Conservation (phyloP, 2,888 invertebrate species). For the Drosophila neonasuta region DNA sequence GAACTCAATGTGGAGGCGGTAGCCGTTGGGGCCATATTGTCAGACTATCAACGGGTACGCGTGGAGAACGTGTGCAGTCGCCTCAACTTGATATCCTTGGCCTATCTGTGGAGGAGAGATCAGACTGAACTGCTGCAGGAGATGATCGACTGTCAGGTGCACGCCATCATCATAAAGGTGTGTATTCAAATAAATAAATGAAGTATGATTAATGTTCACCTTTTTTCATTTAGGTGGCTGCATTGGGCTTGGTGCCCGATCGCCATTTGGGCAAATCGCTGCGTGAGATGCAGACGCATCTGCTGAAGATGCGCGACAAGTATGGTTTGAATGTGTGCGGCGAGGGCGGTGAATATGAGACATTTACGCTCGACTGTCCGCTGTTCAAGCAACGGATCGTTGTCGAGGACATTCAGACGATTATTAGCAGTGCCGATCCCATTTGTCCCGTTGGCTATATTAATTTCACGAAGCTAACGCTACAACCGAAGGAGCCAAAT, state of each 20-base stretch:
- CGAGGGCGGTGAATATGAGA: constrained; percentile 99
- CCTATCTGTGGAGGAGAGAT: constrained; percentile 98
- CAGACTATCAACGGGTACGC: constrained; percentile 98
- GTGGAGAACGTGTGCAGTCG: constrained; percentile 99
- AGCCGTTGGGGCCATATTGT: constrained; percentile 98
- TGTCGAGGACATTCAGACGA: constrained; percentile 92
- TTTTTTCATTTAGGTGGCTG: constrained; percentile 84
- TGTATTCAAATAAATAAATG: background rate
- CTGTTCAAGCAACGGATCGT: constrained; percentile 94
- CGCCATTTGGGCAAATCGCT: constrained; percentile 94
- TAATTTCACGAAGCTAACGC: constrained; percentile 91
- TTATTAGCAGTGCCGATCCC: constrained; percentile 95
- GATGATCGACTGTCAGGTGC: constrained; percentile 96
- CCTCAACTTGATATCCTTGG: constrained; percentile 92
- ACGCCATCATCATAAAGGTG: constrained; percentile 98
- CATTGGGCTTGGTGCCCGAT: constrained; percentile 93
- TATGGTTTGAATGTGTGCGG: constrained; percentile 98
- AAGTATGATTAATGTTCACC: background rate
- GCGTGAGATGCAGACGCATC: constrained; percentile 92
- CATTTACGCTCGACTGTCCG: constrained; percentile 98
- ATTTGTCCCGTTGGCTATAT: constrained; percentile 97
- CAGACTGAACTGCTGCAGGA: constrained; percentile 96
- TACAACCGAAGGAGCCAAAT: constrained; percentile 86
- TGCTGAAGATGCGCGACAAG: constrained; percentile 94
- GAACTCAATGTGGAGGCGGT: constrained; percentile 93